Evolutionary conservation across 2,888 invertebrate genomes (phyloP), one percentile per base, ranked within the genome.

Genomic region (Formica aserva): DNA sequence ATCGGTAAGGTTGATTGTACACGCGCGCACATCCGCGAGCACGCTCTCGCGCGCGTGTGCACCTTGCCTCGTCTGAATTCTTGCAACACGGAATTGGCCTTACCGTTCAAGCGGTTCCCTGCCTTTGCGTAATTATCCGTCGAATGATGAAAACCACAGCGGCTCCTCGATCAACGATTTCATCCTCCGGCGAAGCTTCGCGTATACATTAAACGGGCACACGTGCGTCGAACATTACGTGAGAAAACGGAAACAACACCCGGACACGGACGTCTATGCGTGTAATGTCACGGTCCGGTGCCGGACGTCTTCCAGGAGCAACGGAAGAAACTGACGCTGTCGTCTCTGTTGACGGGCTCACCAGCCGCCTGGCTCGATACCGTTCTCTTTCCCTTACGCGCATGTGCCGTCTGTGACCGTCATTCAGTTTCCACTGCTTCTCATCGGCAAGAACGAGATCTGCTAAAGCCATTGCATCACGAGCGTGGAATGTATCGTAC

Each of bases 281-380:
- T 82, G 83, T 60, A 75, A 83, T 84, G 72, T 78, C 63, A 26
- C 82, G 84, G 72, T 78, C 81, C 82, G 78, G 62, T 48, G 82
- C 78, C 85, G 85, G 66, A 86, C 87, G 88, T 85, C 86, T 87
- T 87, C 77, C 86, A 87, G 85, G 84, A 89, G 88, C 88, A 90
- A 88, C 86, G 87, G 89, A 86, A 88, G 90, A 87, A 89, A 88
- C 88, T 87, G 89, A 88, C 89, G 89, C 87, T 87, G 89, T 86
- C 85, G 91, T 90, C 87, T 88, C 89, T 88, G 88, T 87, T 86
- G 87, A 92, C 91, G 89, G 90, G 91, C 88, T 86, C 89, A 91
- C 93, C 92, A 93, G 92, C 91, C 91, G 93, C 91, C 93, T 93
- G 93, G 94, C 93, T 94, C 94, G 94, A 94, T 94, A 94, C 93